Evolutionary conservation across 1,140 invertebrate genomes (phyloP), one percentile per base, ranked within the genome.

Genomic region (Euwallacea fornicatus): DNA sequence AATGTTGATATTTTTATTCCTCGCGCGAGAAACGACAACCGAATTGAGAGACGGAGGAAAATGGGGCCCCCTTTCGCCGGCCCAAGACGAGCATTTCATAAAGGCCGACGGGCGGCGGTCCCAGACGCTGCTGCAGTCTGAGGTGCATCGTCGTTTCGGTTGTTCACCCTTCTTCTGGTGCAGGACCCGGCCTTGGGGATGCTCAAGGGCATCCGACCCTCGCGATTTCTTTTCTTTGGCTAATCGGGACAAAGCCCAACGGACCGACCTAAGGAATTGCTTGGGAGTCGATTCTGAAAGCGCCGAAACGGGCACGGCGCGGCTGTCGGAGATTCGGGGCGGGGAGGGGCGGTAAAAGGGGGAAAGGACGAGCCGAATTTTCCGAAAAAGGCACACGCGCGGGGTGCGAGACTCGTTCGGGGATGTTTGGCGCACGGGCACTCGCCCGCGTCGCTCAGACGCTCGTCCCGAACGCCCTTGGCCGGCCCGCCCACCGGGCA

Each of bases 201-300:
- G 61, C 44, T 63, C 61, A 63, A 63, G 61, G 61, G 61, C 61
- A 63, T 42, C 61, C 42, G 61, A 63, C 61, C 61, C 61, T 63
- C 61, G 61, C 61, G 61, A 63, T 41, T 41, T 41, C 8, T 41
- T 63, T 63, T 63, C 61, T 63, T 47, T 47, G 13, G 42, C 44
- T 63, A 50, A 63, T 46, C 61, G 61, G 44, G 44, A 46, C 44
- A 63, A 63, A 47, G 61, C 43, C 44, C 61, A 63, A 63, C 61
- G 47, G 47, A 33, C 21, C 21, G 4, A 33, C 55, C 55, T 21
- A 58, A 58, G 13, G 55, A 16, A n/a, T 42, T 16, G 59, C 10
- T 42, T 43, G 59, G 21, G 46, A 11, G 46, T 50, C 46, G 46
- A 50, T 50, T 50, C 46, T 50, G 9, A 13, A 50, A 13, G 2